Evolutionary conservation across 1,140 invertebrate species (phyloP), one percentile per base, ranked within the genome.

Genomic region (Euwallacea similis): DNA sequence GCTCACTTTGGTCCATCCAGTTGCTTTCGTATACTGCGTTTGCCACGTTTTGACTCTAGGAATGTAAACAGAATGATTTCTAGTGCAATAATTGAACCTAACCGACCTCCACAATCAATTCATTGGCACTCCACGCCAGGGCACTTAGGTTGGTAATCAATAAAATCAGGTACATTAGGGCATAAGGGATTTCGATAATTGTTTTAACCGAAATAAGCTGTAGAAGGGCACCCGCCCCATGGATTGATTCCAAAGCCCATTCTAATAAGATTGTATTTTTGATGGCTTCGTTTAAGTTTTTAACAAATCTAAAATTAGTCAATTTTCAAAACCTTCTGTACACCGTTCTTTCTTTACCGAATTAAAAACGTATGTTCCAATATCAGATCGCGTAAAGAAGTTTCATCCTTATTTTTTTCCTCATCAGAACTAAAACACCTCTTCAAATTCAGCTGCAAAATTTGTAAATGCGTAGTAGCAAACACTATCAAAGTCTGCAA

Each of bases 91-190:
- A 33, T 33, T 33, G 21, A 33, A 7, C 6, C 33, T 21, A 66
- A 44, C 16, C n/a, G 21, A 61, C 61, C 44, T 63, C 42, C 7
- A 47, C 33, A n/a, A 13, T 63, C 8, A 63, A 9, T 47, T 63
- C 61, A 15, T 63, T 63, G 13, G 42, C 42, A 46, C 61, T 46
- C 61, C 61, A 63, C 16, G 61, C 43, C n/a, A 63, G 44, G 21
- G 43, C n/a, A 47, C 21, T 10, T 11, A 63, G 44, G 7, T 63
- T 41, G 2, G 46, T 46, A 44, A 63, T n/a, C 10, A 63, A 7
- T 10, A 63, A 7, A 7, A 16, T 4, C 3, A 63, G 16, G 43
- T 63, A 46, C 2, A 63, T 42, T 7, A 16, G 8, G 0, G n/a
- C 6, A 46, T 46, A 63, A 16, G 61, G 46, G 13, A 10, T 50